Evolutionary conservation across 1,140 invertebrate genomes (phyloP), one percentile per base, ranked within the genome.

Genomic region (Cyrtorhinus lividipennis): DNA sequence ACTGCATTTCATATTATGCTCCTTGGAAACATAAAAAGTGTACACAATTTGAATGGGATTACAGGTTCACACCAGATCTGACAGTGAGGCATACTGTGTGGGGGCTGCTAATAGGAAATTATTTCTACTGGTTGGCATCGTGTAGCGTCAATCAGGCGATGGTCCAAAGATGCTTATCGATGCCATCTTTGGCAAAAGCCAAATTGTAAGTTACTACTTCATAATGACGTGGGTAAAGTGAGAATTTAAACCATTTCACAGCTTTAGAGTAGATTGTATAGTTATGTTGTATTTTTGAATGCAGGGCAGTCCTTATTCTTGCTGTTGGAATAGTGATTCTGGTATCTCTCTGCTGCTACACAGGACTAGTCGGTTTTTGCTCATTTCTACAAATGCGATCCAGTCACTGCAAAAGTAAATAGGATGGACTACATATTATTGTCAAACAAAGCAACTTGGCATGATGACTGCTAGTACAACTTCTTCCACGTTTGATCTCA

Each of bases 101-200:
- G 90, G 79, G 82, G 0, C 82, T 90, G 0, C 78, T 82, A 0
- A 75, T 92, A 59, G 90, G 90, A 0, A 89, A 87, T 67, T 87
- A 83, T 71, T 86, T 92, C 68, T 84, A 83, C 62, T 90, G 86
- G 85, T 72, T 90, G 2, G 83, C 86, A 0, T 82, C 86, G 0
- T 90, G 85, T 70, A 87, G 86, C 0, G 84, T 88, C 0, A 91
- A 90, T 73, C 89, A 92, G 73, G 82, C 87, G 0, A 88, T 89
- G 83, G 84, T 92, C 0, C 89, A 92, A 68, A 73, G 89, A 66
- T 89, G 86, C 68, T 76, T 90, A 12, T 81, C 87, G 0, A 81
- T 88, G 72, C 83, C 87, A 0, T 82, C 84, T 23, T 72, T 90
- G 0, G 76, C 73, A 74, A 78, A 79, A 70, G 84, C 88, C 57